These are phyloP conservation scores for Strix uralensis DNA, from an alignment of 2,113 vertebrate species.

Conservation along the genomic window DNA sequence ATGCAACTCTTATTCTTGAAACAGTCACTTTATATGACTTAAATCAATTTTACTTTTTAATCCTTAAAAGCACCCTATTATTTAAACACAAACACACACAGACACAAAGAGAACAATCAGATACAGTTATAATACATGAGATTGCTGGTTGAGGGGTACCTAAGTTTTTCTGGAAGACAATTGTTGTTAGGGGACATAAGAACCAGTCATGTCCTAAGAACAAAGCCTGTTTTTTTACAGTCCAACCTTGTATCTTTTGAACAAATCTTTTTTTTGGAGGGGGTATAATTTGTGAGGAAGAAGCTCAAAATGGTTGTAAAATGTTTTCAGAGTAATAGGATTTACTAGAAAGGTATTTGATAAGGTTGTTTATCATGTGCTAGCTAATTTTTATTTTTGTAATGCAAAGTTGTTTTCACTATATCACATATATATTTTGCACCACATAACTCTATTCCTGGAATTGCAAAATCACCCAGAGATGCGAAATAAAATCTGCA, in stretches of 20 bases:
- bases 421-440: background rate
- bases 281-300: background rate
- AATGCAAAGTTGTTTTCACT: background rate
- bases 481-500: background rate
- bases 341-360: background rate
- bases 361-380: background rate
- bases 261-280: background rate
- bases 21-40: background rate
- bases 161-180: background rate
- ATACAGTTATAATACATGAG: background rate
- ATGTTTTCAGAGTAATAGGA: background rate
- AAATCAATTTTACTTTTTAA: background rate
- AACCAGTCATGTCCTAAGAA: background rate
- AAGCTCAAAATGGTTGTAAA: background rate
- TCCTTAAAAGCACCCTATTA: background rate
- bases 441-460: background rate
- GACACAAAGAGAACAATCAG: background rate
- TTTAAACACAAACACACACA: background rate
- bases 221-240: background rate
- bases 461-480: background rate
- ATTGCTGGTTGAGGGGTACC: background rate
- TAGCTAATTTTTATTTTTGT: background rate
- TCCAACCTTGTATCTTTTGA: background rate
- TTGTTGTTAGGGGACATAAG: background rate
- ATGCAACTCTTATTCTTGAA: background rate